A percentile compares a stretch with the other conserved stretches of the same genome.
These are phyloP conservation scores for Neostethus bicornis DNA, from an alignment of 2,797 vertebrate genomes.

Conservation along the genomic window DNA sequence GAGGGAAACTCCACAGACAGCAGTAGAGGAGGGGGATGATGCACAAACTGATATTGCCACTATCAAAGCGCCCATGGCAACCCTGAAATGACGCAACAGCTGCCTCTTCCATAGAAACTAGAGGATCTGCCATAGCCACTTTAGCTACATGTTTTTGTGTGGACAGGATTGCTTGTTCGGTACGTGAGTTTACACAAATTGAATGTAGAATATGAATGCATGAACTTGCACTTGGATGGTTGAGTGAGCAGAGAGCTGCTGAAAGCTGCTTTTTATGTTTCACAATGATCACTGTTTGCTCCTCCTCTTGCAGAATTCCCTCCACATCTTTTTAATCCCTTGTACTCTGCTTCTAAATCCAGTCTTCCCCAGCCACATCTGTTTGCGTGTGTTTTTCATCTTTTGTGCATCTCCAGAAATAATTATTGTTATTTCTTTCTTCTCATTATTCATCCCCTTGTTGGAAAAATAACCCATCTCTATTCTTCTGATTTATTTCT, in stretches of 20 bases:
- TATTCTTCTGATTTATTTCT: constrained; percentile 42
- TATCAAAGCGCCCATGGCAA: constrained; percentile 60
- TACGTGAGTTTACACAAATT: constrained; percentile 18
- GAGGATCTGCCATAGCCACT: constrained; percentile 39
- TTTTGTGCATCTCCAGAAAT: constrained; percentile 22
- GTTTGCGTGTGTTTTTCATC: constrained; percentile 1
- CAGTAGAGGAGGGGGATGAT: neutral
- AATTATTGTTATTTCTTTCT: constrained; percentile 36
- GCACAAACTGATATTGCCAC: constrained; percentile 27
- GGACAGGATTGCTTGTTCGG: constrained; percentile 44
- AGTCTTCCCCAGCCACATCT: constrained; percentile 15
- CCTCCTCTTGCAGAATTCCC: constrained; percentile 8
- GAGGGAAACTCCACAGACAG: constrained; percentile 20
- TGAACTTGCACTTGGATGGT: constrained; percentile 30
- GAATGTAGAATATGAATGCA: constrained; percentile 11
- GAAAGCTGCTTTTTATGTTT: constrained; percentile 42
- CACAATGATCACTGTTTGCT: constrained; percentile 29
- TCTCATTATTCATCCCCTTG: constrained; percentile 35
- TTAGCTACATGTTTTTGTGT: constrained; percentile 35
- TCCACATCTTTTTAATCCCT: constrained; percentile 20
- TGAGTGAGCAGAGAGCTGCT: constrained; percentile 26
- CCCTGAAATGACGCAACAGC: constrained; percentile 47
- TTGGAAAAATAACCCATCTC: no score
- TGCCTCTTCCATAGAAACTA: constrained; percentile 66
- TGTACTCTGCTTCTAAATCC: constrained; percentile 24